phyloP scores from a whole-genome alignment of 2,888 invertebrate genomes.

The Dynastes tityus region DNA sequence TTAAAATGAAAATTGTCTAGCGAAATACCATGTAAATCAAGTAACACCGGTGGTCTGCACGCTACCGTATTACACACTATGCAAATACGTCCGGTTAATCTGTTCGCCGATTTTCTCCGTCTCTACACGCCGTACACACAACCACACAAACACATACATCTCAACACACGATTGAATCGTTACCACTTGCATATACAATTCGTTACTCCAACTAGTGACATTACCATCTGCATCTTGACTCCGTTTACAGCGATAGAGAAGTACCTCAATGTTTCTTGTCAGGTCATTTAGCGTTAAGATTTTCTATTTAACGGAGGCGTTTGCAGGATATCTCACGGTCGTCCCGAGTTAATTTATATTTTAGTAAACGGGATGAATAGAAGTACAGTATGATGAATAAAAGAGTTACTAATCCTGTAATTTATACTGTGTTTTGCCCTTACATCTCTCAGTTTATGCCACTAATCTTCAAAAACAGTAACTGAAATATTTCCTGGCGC shows the following conservation, averaged over 20 bases:
- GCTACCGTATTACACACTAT: slow-evolving; percentile 64
- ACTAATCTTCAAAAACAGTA: too few relatives aligned
- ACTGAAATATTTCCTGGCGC: too few relatives aligned
- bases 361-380: neutral
- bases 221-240: slow-evolving; percentile 42
- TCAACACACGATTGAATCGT: slow-evolving; percentile 53
- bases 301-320: neutral
- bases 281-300: neutral
- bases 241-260: slow-evolving; percentile 27
- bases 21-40: neutral
- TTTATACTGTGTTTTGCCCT: too few relatives aligned
- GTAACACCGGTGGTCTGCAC: slow-evolving; percentile 49
- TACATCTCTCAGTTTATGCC: too few relatives aligned
- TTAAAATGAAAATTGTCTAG: neutral
- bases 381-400: neutral
- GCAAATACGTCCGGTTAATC: slow-evolving; percentile 65
- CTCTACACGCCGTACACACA: slow-evolving; percentile 52
- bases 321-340: neutral
- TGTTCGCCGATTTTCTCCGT: slow-evolving; percentile 59
- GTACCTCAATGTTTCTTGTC: slow-evolving; percentile 8
- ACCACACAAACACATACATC: slow-evolving; percentile 46
- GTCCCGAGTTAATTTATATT: neutral
- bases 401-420: neutral
- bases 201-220: slow-evolving; percentile 48
- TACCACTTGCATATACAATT: slow-evolving; percentile 52